These are phyloP conservation scores for Osmerus eperlanus DNA, from an alignment of 2,113 vertebrate genomes.

Conservation along the genomic window DNA sequence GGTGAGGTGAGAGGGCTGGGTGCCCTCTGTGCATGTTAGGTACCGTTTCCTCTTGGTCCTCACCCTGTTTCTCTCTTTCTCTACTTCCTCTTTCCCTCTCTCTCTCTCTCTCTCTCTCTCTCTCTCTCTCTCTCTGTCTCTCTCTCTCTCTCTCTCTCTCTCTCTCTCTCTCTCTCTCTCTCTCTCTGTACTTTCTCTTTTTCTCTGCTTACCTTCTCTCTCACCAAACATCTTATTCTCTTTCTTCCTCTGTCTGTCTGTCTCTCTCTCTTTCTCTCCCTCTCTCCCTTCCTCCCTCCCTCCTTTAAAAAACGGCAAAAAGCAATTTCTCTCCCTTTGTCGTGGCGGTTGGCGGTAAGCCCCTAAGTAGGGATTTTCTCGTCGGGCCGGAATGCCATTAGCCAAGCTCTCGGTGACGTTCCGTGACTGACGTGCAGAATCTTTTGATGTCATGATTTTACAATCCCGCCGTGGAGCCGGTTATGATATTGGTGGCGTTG, in stretches of 20 bases:
- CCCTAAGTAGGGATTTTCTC: conserved; percentile 77
- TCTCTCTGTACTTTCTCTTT: conserved; percentile 8
- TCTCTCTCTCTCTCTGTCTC: conserved; percentile 40
- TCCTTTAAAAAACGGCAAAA: conserved; percentile 69
- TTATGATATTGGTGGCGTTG: conserved; percentile 69
- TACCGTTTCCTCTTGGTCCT: conserved; percentile 44
- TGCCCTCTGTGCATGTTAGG: conserved; percentile 26
- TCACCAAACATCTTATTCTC: conserved; percentile 9
- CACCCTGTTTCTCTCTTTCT: conserved; percentile 1
- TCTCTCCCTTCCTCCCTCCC: conserved; percentile 45
- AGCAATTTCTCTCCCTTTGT: conserved; percentile 76
- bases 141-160: conserved; percentile 44
- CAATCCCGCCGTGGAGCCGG: conserved; percentile 53
- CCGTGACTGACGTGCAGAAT: conserved; percentile 67
- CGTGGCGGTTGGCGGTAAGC: conserved; percentile 64
- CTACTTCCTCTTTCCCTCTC: conserved; percentile 9
- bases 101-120: conserved; percentile 26
- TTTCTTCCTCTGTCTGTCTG: conserved; percentile 47
- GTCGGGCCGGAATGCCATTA: conserved; percentile 72
- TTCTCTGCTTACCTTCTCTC: conserved; percentile 13
- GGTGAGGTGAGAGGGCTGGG: neutral
- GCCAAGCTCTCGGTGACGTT: conserved; percentile 63
- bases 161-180: conserved; percentile 36
- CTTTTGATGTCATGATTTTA: conserved; percentile 72
- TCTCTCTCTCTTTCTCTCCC: conserved; percentile 41